Percentiles rank a stretch among this genome's conserved stretches.
Conservation (phyloP, 30 jellyfish, hydroid and myxozoan species). For the Pseudorhiza aurosa region DNA sequence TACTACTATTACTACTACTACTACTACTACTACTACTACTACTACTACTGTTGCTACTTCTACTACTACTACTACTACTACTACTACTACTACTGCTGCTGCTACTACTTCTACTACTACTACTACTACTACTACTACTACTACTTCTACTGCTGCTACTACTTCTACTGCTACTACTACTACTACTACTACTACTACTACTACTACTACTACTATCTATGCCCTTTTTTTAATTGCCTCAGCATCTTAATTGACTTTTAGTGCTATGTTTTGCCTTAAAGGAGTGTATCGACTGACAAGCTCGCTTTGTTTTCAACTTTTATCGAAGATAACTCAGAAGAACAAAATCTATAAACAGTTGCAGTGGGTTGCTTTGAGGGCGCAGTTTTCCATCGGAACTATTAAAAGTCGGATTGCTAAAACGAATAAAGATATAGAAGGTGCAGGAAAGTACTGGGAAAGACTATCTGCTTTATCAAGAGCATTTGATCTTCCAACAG, state of each 20-base stretch:
- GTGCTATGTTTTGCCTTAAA: background rate
- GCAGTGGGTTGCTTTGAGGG: conserved; percentile 48
- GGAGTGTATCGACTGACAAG: conserved; percentile 41
- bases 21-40: too few species aligned
- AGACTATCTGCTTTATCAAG: conserved; percentile 43
- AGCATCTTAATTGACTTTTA: too few species aligned
- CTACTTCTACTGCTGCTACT: background rate
- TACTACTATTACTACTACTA: too few species aligned
- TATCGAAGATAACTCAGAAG: conserved; percentile 41
- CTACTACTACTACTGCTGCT: too few species aligned
- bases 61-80: too few species aligned
- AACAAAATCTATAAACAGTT: conserved; percentile 23
- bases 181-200: too few species aligned
- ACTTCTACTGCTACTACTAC: too few species aligned
- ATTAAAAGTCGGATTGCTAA: conserved; percentile 4
- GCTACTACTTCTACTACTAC: too few species aligned
- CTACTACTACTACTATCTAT: too few species aligned
- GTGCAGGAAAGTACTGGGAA: conserved; percentile 52
- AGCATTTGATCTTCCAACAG: conserved; percentile 49
- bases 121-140: too few species aligned
- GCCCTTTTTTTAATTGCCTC: too few species aligned
- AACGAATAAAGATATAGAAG: background rate
- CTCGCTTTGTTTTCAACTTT: conserved; percentile 46
- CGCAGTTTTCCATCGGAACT: conserved; percentile 35
- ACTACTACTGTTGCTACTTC: too few species aligned